Evolutionary conservation across 2,888 invertebrate species (phyloP).

Genomic region (Cremastinae sp.): DNA sequence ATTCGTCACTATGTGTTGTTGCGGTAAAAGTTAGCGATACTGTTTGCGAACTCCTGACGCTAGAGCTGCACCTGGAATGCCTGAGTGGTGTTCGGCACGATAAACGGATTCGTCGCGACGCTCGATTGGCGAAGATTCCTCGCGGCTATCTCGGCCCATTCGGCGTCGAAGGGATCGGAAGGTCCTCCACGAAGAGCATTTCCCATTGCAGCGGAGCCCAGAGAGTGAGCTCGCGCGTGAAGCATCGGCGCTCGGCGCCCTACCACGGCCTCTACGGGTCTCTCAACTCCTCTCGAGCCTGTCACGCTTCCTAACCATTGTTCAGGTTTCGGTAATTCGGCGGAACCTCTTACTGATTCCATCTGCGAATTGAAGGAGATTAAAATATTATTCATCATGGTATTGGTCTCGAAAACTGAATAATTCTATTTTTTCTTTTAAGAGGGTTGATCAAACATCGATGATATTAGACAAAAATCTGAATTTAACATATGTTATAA

Average conservation of each 20-base stretch:
- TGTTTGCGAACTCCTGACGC: slow-evolving; percentile 76
- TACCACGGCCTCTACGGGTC: slow-evolving; percentile 60
- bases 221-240: slow-evolving; percentile 81
- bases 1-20: slow-evolving; percentile 72
- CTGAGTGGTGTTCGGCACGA: slow-evolving; percentile 81
- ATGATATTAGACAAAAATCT: too few species aligned
- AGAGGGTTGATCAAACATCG: too few species aligned
- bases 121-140: slow-evolving; percentile 79
- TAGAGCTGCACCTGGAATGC: slow-evolving; percentile 85
- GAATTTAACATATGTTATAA: too few species aligned
- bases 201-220: slow-evolving; percentile 81
- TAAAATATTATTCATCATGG: too few species aligned
- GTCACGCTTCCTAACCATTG: slow-evolving; percentile 91
- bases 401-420: too few species aligned
- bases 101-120: slow-evolving; percentile 83
- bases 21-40: slow-evolving; percentile 74
- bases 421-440: too few species aligned
- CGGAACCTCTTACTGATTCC: slow-evolving; percentile 66
- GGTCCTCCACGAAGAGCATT: slow-evolving; percentile 67
- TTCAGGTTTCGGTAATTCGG: slow-evolving; percentile 87
- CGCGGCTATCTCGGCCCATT: slow-evolving; percentile 88
- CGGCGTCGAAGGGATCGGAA: slow-evolving; percentile 90
- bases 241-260: slow-evolving; percentile 83
- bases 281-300: slow-evolving; percentile 80
- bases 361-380: slow-evolving; percentile 69